Percentiles rank a stretch among this genome's conserved stretches.
Conservation (phyloP, 1,140 invertebrate species). For the Macrocentrus cingulum region DNA sequence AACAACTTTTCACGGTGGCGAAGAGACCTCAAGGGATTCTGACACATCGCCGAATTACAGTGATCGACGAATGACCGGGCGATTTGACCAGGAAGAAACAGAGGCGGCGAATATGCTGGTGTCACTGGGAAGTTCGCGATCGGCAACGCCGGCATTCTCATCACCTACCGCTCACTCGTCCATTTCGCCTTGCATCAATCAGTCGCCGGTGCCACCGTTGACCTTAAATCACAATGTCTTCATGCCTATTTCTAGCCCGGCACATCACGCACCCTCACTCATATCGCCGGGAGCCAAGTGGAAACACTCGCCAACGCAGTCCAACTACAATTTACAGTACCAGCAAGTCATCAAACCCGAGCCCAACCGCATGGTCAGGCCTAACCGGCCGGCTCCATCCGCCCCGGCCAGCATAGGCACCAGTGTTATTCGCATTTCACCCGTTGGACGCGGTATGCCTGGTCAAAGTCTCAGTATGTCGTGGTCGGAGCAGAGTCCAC, state of each 20-base stretch:
- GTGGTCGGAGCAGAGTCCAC: conserved; percentile 54
- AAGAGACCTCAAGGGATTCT: conserved; percentile 86
- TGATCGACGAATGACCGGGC: conserved; percentile 69
- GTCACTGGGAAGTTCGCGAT: conserved; percentile 87
- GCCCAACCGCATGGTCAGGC: conserved; percentile 52
- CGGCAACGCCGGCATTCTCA: conserved; percentile 83
- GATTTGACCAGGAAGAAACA: conserved; percentile 90
- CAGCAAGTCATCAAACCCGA: conserved; percentile 66
- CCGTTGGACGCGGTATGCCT: conserved; percentile 54
- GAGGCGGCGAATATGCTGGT: conserved; percentile 97
- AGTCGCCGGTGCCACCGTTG: conserved; percentile 66
- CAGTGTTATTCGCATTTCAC: conserved; percentile 81
- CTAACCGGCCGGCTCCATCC: conserved; percentile 46
- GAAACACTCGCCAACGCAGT: conserved; percentile 59
- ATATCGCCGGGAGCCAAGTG: conserved; percentile 54
- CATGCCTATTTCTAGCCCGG: conserved; percentile 79
- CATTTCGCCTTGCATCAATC: conserved; percentile 66
- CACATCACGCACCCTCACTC: conserved; percentile 52
- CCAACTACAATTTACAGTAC: conserved; percentile 55
- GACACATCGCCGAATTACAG: conserved; percentile 82
- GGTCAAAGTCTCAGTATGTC: conserved; percentile 41
- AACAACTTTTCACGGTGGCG: conserved; percentile 65
- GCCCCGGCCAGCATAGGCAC: conserved; percentile 61
- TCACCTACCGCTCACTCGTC: conserved; percentile 72
- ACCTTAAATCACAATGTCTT: conserved; percentile 74